Conservation (phyloP, 2,888 invertebrate genomes). For the Cantharis rufa region DNA sequence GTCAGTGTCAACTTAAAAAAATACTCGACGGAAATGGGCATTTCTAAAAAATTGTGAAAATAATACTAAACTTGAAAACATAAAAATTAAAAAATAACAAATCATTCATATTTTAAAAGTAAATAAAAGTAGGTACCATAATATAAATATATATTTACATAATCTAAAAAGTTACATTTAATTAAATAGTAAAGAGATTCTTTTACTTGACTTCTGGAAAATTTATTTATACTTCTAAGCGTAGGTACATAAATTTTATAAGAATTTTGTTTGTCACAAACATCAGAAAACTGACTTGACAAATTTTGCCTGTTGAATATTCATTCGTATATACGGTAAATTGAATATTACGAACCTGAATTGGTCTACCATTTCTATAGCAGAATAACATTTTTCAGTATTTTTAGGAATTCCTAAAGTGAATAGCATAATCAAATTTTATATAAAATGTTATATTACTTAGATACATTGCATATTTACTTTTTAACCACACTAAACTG, state of each 20-base stretch:
- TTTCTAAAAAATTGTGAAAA: background rate
- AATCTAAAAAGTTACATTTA: background rate
- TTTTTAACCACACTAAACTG: no score
- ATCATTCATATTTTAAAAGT: background rate
- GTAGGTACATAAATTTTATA: background rate
- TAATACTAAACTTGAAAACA: background rate
- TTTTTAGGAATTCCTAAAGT: background rate
- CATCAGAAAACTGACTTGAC: background rate
- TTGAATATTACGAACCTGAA: background rate
- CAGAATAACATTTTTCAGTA: background rate
- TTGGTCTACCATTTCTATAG: background rate
- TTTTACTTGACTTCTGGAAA: background rate
- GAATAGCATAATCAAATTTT: background rate
- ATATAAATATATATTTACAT: no score
- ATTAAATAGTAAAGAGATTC: background rate
- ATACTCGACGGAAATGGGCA: background rate
- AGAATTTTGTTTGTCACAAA: background rate
- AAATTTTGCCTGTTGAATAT: background rate
- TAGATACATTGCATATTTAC: background rate
- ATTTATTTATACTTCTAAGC: background rate
- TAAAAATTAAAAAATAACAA: background rate
- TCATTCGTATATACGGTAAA: background rate
- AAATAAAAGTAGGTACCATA: background rate
- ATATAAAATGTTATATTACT: no score
- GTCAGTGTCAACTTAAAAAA: background rate